These are phyloP conservation scores for Phacellophora camtschatica DNA, from an alignment of 30 jellyfish, hydroid and myxozoan species.

Conservation along the genomic window DNA sequence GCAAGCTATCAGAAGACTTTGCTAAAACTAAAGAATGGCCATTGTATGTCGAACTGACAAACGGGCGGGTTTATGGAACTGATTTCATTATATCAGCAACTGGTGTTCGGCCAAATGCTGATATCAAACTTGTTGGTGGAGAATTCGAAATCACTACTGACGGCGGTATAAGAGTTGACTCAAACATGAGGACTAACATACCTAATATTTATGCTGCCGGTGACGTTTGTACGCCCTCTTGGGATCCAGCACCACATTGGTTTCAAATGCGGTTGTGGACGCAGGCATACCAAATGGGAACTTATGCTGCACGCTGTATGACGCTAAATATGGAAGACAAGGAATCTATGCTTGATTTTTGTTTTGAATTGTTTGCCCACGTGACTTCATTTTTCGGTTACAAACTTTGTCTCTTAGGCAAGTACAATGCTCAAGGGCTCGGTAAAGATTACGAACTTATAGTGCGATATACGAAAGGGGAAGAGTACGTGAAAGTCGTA, in stretches of 20 bases:
- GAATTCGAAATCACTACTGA: slow-evolving; percentile 46
- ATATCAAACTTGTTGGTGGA: slow-evolving; percentile 12
- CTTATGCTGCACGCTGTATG: slow-evolving; percentile 83
- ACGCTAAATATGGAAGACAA: slow-evolving; percentile 2
- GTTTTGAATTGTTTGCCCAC: slow-evolving; percentile 95
- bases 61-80: slow-evolving; percentile 61
- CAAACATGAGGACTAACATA: slow-evolving; percentile 80
- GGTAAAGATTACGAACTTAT: slow-evolving; percentile 53
- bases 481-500: slow-evolving; percentile 82
- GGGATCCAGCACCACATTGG: slow-evolving; percentile 77
- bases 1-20: not conserved
- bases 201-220: slow-evolving; percentile 92
- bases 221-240: slow-evolving; percentile 69
- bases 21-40: slow-evolving; percentile 2
- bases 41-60: slow-evolving; percentile 58
- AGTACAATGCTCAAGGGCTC: slow-evolving; percentile 77
- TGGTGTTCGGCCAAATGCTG: slow-evolving; percentile 81
- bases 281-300: slow-evolving; percentile 96
- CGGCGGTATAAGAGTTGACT: slow-evolving; percentile 85
- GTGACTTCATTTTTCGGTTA: slow-evolving; percentile 89
- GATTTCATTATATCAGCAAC: slow-evolving; percentile 89
- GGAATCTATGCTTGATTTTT: slow-evolving; percentile 72
- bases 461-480: slow-evolving; percentile 74
- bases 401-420: slow-evolving; percentile 83
- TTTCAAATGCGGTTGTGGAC: slow-evolving; percentile 98